Percentiles rank a stretch among this genome's conserved stretches.
These are phyloP conservation scores for Thera obeliscata DNA, from an alignment of 2,888 invertebrate species.

Conservation along the genomic window DNA sequence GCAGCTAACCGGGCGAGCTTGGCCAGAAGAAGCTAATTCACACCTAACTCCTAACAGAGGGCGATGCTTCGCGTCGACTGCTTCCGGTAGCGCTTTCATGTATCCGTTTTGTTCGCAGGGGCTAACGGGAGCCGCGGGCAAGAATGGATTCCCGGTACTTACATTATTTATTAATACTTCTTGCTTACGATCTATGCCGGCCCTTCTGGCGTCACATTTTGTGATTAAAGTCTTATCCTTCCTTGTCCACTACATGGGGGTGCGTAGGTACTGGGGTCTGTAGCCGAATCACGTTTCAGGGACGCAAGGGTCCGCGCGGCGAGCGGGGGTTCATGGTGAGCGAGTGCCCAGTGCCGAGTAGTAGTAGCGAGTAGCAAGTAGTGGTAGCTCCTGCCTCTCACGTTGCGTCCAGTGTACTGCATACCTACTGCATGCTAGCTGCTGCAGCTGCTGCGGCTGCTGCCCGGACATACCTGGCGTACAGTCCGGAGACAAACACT, in stretches of 20 bases:
- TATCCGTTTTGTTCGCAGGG: slow-evolving; percentile 85
- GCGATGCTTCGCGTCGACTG: slow-evolving; percentile 3
- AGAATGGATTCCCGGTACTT: slow-evolving; percentile 95
- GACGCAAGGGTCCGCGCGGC: slow-evolving; percentile 89
- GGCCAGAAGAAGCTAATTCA: not conserved
- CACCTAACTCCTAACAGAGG: not conserved
- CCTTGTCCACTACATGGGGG: not conserved
- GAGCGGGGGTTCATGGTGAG: slow-evolving; percentile 91
- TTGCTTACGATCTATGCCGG: not conserved
- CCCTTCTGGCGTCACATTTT: not conserved
- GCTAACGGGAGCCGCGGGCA: slow-evolving; percentile 91
- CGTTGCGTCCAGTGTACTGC: no score
- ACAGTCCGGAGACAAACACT: no score
- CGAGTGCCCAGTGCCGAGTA: slow-evolving; percentile 40
- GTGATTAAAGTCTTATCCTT: not conserved
- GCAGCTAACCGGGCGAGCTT: not conserved
- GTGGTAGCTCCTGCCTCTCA: not conserved
- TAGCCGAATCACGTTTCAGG: slow-evolving; percentile 83
- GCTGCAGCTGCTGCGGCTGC: no score
- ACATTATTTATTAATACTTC: slow-evolving; percentile 37
- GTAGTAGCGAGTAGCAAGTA: no score
- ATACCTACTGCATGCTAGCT: no score
- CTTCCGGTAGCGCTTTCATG: slow-evolving; percentile 33
- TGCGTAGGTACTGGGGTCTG: slow-evolving; percentile 22
- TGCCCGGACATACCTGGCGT: no score